Base-by-base conservation (phyloP, 2,113 vertebrate genomes). In the Pithys albifrons region DNA sequence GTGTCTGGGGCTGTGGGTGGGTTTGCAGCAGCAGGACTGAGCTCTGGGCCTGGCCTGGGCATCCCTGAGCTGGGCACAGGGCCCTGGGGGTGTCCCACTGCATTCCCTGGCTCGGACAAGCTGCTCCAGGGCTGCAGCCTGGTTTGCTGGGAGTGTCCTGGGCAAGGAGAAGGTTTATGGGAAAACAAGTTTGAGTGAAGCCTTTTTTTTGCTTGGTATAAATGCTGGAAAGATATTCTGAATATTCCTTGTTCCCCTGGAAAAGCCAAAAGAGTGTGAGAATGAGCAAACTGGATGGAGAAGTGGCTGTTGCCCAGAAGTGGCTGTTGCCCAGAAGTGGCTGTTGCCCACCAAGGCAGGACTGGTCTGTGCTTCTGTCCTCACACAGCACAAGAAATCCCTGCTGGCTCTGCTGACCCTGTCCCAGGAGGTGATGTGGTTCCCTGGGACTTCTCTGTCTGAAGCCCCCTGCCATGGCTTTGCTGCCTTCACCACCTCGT, bases 311-410 rank as follows among this genome's bases (percentile, higher is more conserved):
- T 28, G 43, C n/a, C 31, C 37, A 43, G 77, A 27, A 46, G 29
- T 6, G 27, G n/a, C 5, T 1, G 18, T 20, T 27, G 43, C 29
- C 25, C 41, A 64, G 58, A 17, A 1, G 2, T 10, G 41, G 35
- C 23, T 4, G 3, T n/a, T 16, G 13, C 45, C 55, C 61, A 12
- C 3, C 2, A 5, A 23, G 46, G 57, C 75, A 82, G 61, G 33
- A 31, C n/a, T 69, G 65, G 35, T 51, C 37, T 1, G 1, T 27
- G 1, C 9, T 70, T 33, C 27, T 14, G 35, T 12, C 46, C 67
- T 57, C 5, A 1, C 17, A 9, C 0, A 2, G 25, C 2, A 0
- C 2, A n/a, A 35, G 9, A 18, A 31, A n/a, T 5, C 1, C 1
- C 19, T 1, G 12, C 39, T 25, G 81, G 19, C 35, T 51, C 54